Evolutionary conservation across 2,888 invertebrate species (phyloP).

Genomic region (Clostera curtula): DNA sequence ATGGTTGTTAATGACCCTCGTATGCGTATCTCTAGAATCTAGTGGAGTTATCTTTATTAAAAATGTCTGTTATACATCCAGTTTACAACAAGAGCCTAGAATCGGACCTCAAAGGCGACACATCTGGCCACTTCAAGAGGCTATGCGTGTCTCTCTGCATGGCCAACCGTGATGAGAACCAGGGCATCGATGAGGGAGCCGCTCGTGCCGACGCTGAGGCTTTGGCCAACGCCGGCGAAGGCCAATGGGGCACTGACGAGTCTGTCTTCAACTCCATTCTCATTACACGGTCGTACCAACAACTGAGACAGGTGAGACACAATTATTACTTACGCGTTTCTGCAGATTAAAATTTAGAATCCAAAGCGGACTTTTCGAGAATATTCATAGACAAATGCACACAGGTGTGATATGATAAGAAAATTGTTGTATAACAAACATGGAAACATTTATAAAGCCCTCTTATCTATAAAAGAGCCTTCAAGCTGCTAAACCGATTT

Average conservation of each 20-base stretch:
- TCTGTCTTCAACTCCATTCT: conserved; percentile 90
- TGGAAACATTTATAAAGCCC: too few relatives aligned
- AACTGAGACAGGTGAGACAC: conserved; percentile 81
- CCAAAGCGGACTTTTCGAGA: too few relatives aligned
- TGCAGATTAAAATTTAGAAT: too few relatives aligned
- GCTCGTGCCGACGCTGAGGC: conserved; percentile 90
- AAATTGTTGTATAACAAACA: too few relatives aligned
- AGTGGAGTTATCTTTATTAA: too few relatives aligned
- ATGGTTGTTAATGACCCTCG: too few relatives aligned
- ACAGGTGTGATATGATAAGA: too few relatives aligned
- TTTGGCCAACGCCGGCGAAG: conserved; percentile 84
- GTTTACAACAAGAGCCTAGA: conserved; percentile 89
- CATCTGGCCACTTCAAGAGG: conserved; percentile 96
- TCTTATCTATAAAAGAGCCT: too few relatives aligned
- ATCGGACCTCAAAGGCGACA: conserved; percentile 91
- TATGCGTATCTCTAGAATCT: too few relatives aligned
- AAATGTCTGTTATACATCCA: conserved; percentile 56
- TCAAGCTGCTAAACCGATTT: too few relatives aligned
- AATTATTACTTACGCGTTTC: too few relatives aligned
- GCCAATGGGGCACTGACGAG: conserved; percentile 94
- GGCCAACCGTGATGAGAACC: conserved; percentile 93
- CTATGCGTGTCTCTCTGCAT: conserved; percentile 90
- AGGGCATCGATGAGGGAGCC: conserved; percentile 85
- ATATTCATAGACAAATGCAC: too few relatives aligned
- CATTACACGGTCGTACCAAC: conserved; percentile 91